Base-by-base conservation (phyloP, 2,888 invertebrate species). In the Drosophila maculinotata region DNA sequence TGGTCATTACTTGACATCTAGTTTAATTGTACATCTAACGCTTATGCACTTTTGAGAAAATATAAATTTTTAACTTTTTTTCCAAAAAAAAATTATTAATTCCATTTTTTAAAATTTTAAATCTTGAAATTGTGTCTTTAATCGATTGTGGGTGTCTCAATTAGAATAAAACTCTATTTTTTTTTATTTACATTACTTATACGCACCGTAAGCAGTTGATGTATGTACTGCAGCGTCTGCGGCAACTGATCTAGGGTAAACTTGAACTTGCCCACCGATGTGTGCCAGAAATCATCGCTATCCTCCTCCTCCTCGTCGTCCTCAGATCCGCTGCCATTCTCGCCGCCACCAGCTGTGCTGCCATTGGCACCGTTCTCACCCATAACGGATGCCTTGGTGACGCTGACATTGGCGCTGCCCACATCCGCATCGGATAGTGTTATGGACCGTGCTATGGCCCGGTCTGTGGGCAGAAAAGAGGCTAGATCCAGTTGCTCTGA, bases 141-240 rank as follows among this genome's bases (percentile, higher is more conserved):
- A n/a, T n/a, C n/a, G n/a, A n/a, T n/a, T n/a, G n/a, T n/a, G n/a
- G n/a, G n/a, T n/a, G n/a, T n/a, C n/a, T n/a, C n/a, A n/a, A n/a
- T n/a, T n/a, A n/a, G n/a, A n/a, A n/a, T n/a, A n/a, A n/a, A n/a
- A n/a, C n/a, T n/a, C n/a, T n/a, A n/a, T n/a, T n/a, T n/a, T n/a
- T n/a, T n/a, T n/a, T n/a, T n/a, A n/a, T n/a, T n/a, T n/a, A n/a
- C 0, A 14, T 53, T 45, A 44, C 33, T 9, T 28, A 64, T 52
- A 77, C 81, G 72, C 74, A 91, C 91, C 79, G 96, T 96, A 26
- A 99, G 92, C 23, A 99, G 92, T 89, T 97, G 96, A 91, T 98
- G 96, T 69, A 98, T 97, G 70, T 99, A 96, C 91, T 98, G 98
- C 71, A 99, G 92, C 69, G 98, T 96, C 75, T 97, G 95, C 0